A percentile compares a stretch with the other conserved stretches of the same genome.
Evolutionary conservation across 2,888 invertebrate species (phyloP).

Genomic region (Erpobdella octoculata): DNA sequence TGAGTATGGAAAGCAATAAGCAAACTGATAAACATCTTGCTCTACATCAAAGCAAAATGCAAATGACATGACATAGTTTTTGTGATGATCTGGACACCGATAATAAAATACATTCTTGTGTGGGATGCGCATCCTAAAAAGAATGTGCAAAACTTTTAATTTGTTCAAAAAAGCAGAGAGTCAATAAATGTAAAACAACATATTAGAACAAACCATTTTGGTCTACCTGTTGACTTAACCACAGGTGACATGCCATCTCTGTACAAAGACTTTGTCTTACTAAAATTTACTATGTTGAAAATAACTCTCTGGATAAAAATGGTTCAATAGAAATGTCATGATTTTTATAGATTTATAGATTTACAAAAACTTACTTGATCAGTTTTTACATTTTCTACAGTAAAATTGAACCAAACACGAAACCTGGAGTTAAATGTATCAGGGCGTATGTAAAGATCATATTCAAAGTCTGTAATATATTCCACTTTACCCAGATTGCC

Average conservation of each 20-base stretch:
- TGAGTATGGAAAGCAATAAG: slow-evolving; percentile 88
- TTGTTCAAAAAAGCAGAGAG: neutral
- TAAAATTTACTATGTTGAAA: slow-evolving; percentile 92
- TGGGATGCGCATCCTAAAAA: slow-evolving; percentile 49
- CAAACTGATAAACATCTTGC: slow-evolving; percentile 89
- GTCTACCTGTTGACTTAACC: slow-evolving; percentile 79
- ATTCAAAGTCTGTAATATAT: slow-evolving; percentile 83
- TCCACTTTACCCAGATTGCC: slow-evolving; percentile 88
- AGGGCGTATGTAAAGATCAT: slow-evolving; percentile 87
- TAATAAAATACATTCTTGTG: slow-evolving; percentile 82
- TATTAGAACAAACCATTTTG: slow-evolving; percentile 69
- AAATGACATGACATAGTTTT: slow-evolving; percentile 83
- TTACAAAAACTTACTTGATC: slow-evolving; percentile 63
- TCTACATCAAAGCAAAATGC: slow-evolving; percentile 89
- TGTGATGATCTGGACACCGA: slow-evolving; percentile 72
- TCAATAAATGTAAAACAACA: no score
- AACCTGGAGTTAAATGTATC: slow-evolving; percentile 89
- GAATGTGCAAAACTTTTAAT: neutral
- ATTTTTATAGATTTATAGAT: neutral
- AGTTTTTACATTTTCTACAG: slow-evolving; percentile 84
- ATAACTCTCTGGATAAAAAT: slow-evolving; percentile 69
- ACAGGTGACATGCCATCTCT: slow-evolving; percentile 84
- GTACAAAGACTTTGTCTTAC: slow-evolving; percentile 80
- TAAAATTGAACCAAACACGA: slow-evolving; percentile 95
- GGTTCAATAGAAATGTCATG: neutral